Percentiles rank a stretch among this genome's conserved stretches.
These are phyloP conservation scores for Masnerella sp. DNA, from an alignment of 2,888 invertebrate genomes.

Conservation along the genomic window DNA sequence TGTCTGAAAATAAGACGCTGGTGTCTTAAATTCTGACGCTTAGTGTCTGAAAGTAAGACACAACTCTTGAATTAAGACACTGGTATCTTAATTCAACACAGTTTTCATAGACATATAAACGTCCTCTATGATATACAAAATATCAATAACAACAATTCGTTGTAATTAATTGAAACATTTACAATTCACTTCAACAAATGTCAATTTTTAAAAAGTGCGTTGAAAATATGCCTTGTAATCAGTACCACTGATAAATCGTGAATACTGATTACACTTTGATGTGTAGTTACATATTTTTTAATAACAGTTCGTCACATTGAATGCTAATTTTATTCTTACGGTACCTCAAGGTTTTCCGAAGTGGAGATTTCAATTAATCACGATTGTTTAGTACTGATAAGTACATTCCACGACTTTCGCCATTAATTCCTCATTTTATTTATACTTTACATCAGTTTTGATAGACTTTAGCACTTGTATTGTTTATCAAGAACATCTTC, in stretches of 20 bases:
- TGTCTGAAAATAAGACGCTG: no score
- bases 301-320: constrained; percentile 10
- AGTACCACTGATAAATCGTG: not conserved
- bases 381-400: constrained; percentile 5
- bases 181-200: no score
- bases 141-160: no score
- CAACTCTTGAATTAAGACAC: no score
- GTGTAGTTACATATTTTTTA: constrained; percentile 21
- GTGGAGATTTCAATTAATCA: constrained; percentile 35
- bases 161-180: no score
- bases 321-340: constrained; percentile 39
- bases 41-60: no score
- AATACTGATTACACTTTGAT: constrained; percentile 4
- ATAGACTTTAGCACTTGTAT: not conserved
- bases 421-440: constrained; percentile 8
- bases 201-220: no score
- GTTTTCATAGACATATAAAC: no score
- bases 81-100: no score
- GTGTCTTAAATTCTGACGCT: no score
- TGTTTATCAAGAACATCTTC: not conserved
- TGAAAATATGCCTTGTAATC: no score
- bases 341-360: constrained; percentile 29
- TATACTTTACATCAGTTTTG: constrained; percentile 9
- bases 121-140: no score
- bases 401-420: constrained; percentile 17